Evolutionary conservation across 2,113 vertebrate species (phyloP), one percentile per base, ranked within the genome.

Genomic region (Lanius collurio): DNA sequence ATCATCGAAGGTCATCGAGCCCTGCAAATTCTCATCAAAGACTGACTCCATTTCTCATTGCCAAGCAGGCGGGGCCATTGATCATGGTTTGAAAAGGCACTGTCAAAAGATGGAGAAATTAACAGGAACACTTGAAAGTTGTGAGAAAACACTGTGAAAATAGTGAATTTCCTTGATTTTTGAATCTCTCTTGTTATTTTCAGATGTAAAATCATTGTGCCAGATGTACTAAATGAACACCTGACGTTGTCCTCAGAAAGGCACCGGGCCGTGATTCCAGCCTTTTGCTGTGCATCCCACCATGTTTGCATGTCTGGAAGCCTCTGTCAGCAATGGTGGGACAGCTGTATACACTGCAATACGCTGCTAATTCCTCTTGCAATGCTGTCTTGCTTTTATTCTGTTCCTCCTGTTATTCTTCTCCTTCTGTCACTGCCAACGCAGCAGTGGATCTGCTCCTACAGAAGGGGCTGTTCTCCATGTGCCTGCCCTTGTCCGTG

Each of bases 201-300:
- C 68, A 79, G 17, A 21, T 23, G 9, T 15, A 21, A 14, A 2
- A 11, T 49, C 8, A 2, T 41, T 63, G 76, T 87, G 70, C n/a
- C 81, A 68, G 30, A 44, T 44, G 50, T 14, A 86, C 17, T 1
- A 1, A 67, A 33, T 1, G 41, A 65, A 20, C 1, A 4, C 41
- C 55, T 2, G 2, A 46, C 0, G 0, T 7, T 3, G 10, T 35
- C 2, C 13, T 73, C 59, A 42, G 71, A 50, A 53, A 63, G 62
- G 53, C 5, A 0, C 11, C 7, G 4, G 44, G 50, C 83, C 1
- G 0, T 5, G 35, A 30, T 18, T 83, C 24, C 90, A 52, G 59
- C 15, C 37, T 90, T 77, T 19, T 7, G 6, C 69, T 44, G 47
- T 16, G 56, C 46, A 13, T 56, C 53, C 35, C 47, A 30, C 21